Evolutionary conservation across 1,140 invertebrate species (phyloP), one percentile per base, ranked within the genome.

Genomic region (Leptoteleia sp.): DNA sequence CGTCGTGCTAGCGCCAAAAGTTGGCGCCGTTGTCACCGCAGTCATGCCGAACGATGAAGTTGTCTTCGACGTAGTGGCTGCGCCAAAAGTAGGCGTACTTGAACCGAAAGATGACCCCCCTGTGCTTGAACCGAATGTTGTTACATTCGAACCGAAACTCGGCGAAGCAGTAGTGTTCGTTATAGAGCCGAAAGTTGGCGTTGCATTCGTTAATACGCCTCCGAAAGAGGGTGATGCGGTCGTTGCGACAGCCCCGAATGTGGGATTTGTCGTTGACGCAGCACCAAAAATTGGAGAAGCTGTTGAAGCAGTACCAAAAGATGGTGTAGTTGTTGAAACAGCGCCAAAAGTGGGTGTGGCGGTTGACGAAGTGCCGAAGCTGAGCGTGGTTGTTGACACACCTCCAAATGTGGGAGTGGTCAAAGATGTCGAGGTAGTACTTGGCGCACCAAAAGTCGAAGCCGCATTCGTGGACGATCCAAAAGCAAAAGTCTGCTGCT

Each of bases 31-130:
- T 0, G 72, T 47, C 2, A 42, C 4, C 16, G 68, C n/a, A 5
- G 71, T 33, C 12, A 57, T n/a, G 1, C 71, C 71, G 13, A 80
- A 81, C 17, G 45, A 42, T 11, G 48, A 43, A 1, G 61, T 13
- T 25, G 31, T 11, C 2, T 9, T 33, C n/a, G 31, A 11, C 2
- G 61, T 12, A 29, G 47, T 42, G 3, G 11, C 38, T 4, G 59
- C 16, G 25, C 35, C 45, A 8, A 57, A 73, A 13, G 33, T n/a
- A 3, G 50, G 7, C 0, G 15, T 42, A 12, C n/a, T 73, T 6
- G 52, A 6, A 12, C 40, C 37, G 8, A 64, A 72, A 12, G 35
- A 29, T 22, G 43, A 13, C 3, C 43, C 8, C 8, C 33, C 8
- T 6, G 29, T 45, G 0, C n/a, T n/a, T n/a, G 19, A 22, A 5